Base-by-base conservation (phyloP, 2,888 invertebrate species). In the Nephrotoma flavescens region DNA sequence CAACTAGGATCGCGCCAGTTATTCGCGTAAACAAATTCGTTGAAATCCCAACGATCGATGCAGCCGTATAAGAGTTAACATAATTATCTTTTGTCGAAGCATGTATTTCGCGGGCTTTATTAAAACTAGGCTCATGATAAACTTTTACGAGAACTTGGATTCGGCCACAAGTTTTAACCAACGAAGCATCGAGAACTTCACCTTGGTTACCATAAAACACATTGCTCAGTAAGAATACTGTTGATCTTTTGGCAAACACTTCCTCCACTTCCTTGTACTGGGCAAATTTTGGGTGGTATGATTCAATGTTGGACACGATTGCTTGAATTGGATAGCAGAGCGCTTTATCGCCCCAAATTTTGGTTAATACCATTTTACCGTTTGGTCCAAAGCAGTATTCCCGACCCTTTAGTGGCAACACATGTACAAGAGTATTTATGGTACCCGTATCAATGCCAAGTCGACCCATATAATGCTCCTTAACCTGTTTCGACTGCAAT, bases 181-280 rank as follows among this genome's bases (percentile, higher is more conserved):
- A 88, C 87, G 89, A 47, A 0, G 91, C 90, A 90, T 92, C 90
- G 6, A 92, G 90, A 0, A 97, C 97, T 89, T 94, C 94, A 86
- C 96, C 98, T 90, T 94, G 92, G 85, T 94, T 94, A 0, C 97
- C 98, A 90, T 97, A 97, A 91, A 96, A 95, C 6, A 95, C 96
- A 88, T 95, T 94, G 6, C 94, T 95, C 0, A 98, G 93, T 91
- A 97, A 94, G 90, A 97, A 98, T 88, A 97, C 95, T 1, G 90
- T 89, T 86, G 94, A 94, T 0, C 94, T 95, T 0, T 92, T 91
- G 0, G 95, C 94, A 89, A 96, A 98, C 0, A 97, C 93, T 87
- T 95, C 93, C 86, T 91, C 91, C 2, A 91, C 89, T 42, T 89
- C 90, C 42, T 88, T 89, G 86, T 92, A 92, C 52, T 92, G 90